A percentile compares a stretch with the other conserved stretches of the same genome.
Conservation (phyloP, 2,888 invertebrate species). For the Cyclophora punctaria region DNA sequence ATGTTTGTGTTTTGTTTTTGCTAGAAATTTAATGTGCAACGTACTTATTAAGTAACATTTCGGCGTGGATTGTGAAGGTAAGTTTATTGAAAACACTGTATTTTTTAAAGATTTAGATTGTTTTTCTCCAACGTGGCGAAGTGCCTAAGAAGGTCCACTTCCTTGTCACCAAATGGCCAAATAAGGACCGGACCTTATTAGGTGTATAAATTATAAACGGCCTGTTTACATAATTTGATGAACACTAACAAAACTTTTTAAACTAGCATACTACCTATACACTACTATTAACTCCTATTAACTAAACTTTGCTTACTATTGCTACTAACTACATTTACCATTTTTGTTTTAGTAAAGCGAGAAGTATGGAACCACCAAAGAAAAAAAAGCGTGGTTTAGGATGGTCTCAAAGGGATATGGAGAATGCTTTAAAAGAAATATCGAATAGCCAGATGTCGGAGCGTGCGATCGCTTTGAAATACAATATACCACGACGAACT, state of each 20-base stretch:
- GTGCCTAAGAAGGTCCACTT: constrained; percentile 1
- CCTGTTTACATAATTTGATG: no score
- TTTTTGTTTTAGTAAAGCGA: background rate
- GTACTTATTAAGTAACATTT: no score
- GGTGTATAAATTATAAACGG: no score
- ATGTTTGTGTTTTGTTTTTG: no score
- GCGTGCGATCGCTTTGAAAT: constrained; percentile 5
- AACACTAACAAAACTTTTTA: no score
- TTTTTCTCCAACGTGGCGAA: background rate
- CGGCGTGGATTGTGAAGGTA: background rate
- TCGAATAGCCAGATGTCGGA: constrained; percentile 4
- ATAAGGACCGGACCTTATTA: constrained; percentile 1
- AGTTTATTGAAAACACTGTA: background rate
- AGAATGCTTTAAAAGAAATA: constrained; percentile 6
- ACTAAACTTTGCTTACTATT: background rate
- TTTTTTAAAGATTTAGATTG: background rate
- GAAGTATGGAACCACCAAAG: background rate
- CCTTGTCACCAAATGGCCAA: constrained; percentile 1
- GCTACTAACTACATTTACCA: background rate
- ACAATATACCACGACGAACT: constrained; percentile 7
- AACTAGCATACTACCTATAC: no score
- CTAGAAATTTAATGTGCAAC: no score
- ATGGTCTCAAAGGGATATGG: constrained; percentile 6
- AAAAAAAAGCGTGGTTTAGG: background rate
- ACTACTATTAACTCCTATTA: background rate